Conservation (phyloP, 2,113 vertebrate genomes). For the Brachypodius melanocephalos region DNA sequence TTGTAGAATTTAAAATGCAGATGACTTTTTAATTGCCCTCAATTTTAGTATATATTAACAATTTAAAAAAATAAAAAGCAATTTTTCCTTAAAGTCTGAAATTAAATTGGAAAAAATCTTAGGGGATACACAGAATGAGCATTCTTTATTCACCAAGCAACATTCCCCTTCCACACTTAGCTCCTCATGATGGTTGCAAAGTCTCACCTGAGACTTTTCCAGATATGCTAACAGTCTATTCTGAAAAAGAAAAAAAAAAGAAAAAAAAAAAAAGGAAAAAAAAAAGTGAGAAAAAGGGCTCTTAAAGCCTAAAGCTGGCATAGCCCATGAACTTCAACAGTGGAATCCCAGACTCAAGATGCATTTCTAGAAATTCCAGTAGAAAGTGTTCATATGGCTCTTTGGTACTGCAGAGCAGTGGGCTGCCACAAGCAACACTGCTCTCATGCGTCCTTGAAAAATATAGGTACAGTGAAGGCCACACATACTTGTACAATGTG, state of each 20-base stretch:
- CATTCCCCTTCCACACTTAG: not conserved
- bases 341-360: not conserved
- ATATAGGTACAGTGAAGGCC: not conserved
- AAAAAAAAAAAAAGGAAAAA: not conserved
- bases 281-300: not conserved
- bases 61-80: not conserved
- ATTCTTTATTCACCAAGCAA: not conserved
- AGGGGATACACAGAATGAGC: not conserved
- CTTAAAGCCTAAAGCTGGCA: not conserved
- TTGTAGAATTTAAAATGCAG: not conserved
- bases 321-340: not conserved
- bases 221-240: not conserved
- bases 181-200: not conserved
- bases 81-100: not conserved
- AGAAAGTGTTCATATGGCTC: not conserved
- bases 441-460: not conserved
- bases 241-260: too few species aligned
- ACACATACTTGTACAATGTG: not conserved
- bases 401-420: fast-evolving
- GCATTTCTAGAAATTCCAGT: not conserved
- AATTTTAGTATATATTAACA: not conserved
- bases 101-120: not conserved
- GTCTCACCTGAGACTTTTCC: not conserved
- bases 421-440: not conserved
- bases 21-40: not conserved